phyloP scores from a whole-genome alignment of 2,113 vertebrate genomes.

The Rhea pennata region DNA sequence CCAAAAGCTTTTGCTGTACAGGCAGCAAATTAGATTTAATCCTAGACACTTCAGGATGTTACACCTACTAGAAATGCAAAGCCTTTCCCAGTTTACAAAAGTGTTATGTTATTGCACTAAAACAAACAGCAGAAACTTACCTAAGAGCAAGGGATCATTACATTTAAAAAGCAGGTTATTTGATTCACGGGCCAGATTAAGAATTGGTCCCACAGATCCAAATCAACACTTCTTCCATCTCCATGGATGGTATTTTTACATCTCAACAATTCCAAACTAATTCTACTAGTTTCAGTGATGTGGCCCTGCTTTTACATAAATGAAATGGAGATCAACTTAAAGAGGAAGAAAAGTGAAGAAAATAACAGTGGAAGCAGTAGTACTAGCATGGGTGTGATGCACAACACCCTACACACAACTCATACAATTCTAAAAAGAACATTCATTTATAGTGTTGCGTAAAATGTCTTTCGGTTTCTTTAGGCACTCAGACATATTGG shows the following conservation, averaged over 20 bases:
- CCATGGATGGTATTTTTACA: background rate
- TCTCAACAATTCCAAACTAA: background rate
- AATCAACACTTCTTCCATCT: background rate
- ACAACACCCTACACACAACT: background rate
- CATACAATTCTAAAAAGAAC: background rate
- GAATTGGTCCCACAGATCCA: background rate
- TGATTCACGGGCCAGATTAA: background rate
- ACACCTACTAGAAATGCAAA: background rate
- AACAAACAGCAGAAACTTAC: slow-evolving; percentile 37
- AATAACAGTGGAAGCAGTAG: background rate
- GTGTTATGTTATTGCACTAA: slow-evolving; percentile 5
- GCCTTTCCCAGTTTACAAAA: background rate
- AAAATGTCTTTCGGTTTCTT: background rate
- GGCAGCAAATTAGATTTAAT: slow-evolving; percentile 25
- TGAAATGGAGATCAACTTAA: background rate
- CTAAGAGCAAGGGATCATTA: background rate
- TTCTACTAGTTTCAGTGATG: background rate
- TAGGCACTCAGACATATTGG: background rate
- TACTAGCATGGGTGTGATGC: background rate
- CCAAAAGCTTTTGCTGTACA: slow-evolving; percentile 15
- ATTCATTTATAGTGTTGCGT: background rate
- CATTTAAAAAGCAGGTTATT: background rate
- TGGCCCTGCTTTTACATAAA: background rate
- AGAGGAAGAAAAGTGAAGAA: background rate
- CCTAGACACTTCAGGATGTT: slow-evolving; percentile 16